Evolutionary conservation across 2,113 vertebrate genomes (phyloP).

Genomic region (Dipodomys ordii): DNA sequence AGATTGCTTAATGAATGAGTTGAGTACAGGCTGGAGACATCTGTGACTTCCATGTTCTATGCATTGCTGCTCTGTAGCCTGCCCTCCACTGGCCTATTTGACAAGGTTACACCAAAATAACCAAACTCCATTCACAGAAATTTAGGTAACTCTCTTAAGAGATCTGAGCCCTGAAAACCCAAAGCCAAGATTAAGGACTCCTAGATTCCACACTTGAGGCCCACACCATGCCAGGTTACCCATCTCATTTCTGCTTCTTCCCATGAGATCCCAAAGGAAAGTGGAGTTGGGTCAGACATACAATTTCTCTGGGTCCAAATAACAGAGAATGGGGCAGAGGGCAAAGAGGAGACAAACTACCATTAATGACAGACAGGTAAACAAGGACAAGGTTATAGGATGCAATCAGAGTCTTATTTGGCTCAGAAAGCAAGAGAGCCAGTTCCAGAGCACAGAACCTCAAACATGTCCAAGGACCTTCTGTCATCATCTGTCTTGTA

Average conservation of each 20-base stretch:
- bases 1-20: neutral
- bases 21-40: neutral
- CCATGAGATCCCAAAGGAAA: constrained; percentile 7
- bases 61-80: constrained; percentile 8
- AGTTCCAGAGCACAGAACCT: neutral
- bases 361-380: neutral
- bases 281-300: neutral
- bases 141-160: constrained; percentile 38
- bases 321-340: neutral
- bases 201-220: neutral
- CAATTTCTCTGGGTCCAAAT: constrained; percentile 11
- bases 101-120: constrained; percentile 51
- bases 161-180: constrained; percentile 21
- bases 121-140: neutral
- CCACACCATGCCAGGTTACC: neutral
- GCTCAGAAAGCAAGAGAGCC: neutral
- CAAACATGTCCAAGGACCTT: too few relatives aligned
- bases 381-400: neutral
- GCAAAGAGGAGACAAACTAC: neutral
- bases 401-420: neutral
- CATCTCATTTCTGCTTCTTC: neutral
- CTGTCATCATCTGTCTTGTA: too few relatives aligned
- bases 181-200: constrained; percentile 11
- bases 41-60: neutral
- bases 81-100: constrained; percentile 16